Percentiles rank a stretch among this genome's conserved stretches.
phyloP scores from a whole-genome alignment of 2,888 invertebrate species.

The Steinernema carpocapsae region DNA sequence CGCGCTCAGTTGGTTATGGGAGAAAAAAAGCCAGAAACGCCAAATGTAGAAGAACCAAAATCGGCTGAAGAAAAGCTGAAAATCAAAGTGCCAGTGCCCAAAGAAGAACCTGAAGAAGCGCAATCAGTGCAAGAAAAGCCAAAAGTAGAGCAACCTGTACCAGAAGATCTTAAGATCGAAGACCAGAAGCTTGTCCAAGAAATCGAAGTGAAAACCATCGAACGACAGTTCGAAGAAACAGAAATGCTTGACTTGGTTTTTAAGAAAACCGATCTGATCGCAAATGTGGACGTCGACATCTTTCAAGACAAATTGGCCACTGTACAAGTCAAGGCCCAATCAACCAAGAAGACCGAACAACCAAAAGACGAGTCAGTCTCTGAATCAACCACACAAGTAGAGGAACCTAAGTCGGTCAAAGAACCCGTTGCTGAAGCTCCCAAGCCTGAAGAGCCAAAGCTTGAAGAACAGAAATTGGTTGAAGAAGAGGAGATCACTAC shows the following conservation, averaged over 20 bases:
- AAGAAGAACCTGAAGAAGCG: too few species aligned
- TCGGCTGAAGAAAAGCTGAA: conserved; percentile 1
- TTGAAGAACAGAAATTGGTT: conserved; percentile 14
- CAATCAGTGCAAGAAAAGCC: too few species aligned
- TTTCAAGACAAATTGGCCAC: too few species aligned
- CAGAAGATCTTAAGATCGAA: conserved; percentile 2
- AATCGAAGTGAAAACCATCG: too few species aligned
- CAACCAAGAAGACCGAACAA: too few species aligned
- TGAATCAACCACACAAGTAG: conserved; percentile 17
- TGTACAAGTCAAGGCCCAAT: too few species aligned
- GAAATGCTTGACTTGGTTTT: too few species aligned
- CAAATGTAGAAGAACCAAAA: background rate
- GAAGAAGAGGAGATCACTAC: conserved; percentile 4
- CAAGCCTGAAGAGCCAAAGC: too few species aligned
- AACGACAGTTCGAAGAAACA: too few species aligned
- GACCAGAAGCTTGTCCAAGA: too few species aligned
- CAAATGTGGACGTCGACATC: too few species aligned
- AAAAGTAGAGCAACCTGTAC: conserved; percentile 21
- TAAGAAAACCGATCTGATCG: too few species aligned
- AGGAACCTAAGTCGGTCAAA: background rate
- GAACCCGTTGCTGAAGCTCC: background rate
- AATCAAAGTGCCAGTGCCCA: background rate
- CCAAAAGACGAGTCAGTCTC: conserved; percentile 6
- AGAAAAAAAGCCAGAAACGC: conserved; percentile 17
- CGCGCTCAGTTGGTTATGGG: conserved; percentile 11